phyloP scores from a whole-genome alignment of 2,113 vertebrate genomes.

The Oceanites oceanicus region DNA sequence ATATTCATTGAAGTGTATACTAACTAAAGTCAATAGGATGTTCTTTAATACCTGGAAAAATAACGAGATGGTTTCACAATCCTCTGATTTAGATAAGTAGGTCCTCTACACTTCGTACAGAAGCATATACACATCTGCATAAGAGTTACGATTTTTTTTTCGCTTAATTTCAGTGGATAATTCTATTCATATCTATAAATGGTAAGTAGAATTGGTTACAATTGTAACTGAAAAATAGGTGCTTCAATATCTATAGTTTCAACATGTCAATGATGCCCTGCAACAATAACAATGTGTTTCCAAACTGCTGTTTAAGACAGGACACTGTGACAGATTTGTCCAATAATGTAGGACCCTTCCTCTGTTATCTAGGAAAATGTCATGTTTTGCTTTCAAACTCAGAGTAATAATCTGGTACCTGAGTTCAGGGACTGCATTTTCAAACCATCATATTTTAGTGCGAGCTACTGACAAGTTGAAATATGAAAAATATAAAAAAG shows the following conservation, averaged over 20 bases:
- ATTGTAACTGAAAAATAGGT: background rate
- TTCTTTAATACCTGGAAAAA: background rate
- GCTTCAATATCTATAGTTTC: background rate
- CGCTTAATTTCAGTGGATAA: background rate
- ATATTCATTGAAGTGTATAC: background rate
- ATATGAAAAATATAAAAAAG: conserved; percentile 20
- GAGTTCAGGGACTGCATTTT: conserved; percentile 9
- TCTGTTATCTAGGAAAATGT: conserved; percentile 13
- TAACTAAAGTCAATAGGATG: background rate
- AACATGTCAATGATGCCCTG: background rate
- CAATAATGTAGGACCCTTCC: background rate
- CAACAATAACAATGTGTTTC: background rate
- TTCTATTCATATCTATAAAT: background rate
- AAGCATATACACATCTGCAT: background rate
- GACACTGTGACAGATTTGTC: background rate
- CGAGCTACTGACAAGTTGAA: background rate
- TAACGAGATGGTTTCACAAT: background rate
- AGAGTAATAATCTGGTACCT: conserved; percentile 18
- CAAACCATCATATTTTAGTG: background rate
- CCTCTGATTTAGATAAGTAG: background rate
- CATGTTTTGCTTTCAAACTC: conserved; percentile 1
- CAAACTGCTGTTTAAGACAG: background rate
- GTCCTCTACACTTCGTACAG: background rate
- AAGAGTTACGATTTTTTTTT: background rate
- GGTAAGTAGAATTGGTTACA: background rate